Evolutionary conservation across 2,113 vertebrate genomes (phyloP).

Genomic region (Tenebrosternarchus preto): DNA sequence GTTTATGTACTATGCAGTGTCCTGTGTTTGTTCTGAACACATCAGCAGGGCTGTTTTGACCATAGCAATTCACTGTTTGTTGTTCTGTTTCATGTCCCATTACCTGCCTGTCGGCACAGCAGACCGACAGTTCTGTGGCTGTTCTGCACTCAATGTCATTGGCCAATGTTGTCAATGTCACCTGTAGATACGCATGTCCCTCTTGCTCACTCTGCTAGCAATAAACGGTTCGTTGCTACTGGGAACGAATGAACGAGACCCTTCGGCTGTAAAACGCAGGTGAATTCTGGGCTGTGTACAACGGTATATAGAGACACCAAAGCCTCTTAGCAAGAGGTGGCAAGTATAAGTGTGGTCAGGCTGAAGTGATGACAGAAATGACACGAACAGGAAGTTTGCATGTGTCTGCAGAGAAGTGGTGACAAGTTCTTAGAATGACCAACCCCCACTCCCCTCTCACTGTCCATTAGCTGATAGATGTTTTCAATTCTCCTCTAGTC

Average conservation of each 20-base stretch:
- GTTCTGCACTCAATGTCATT: conserved; percentile 11
- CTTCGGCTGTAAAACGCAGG: too few relatives aligned
- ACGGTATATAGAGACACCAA: too few relatives aligned
- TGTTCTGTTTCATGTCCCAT: conserved; percentile 16
- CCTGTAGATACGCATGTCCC: conserved; percentile 24
- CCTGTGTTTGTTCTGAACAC: conserved; percentile 16
- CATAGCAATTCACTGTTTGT: conserved; percentile 42
- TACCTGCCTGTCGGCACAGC: conserved; percentile 26
- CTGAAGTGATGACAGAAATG: conserved; percentile 63
- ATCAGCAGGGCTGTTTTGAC: conserved; percentile 30
- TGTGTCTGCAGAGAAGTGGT: conserved; percentile 69
- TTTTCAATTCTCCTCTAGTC: conserved; percentile 43
- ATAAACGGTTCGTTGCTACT: too few relatives aligned
- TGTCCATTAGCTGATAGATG: conserved; percentile 26
- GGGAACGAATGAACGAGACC: too few relatives aligned
- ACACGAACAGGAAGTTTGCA: conserved; percentile 69
- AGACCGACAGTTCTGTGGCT: neutral
- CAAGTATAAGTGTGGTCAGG: conserved; percentile 41
- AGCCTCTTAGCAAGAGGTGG: too few relatives aligned
- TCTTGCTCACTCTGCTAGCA: neutral
- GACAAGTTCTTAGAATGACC: conserved; percentile 75
- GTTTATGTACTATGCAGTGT: conserved; percentile 9
- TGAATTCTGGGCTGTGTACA: too few relatives aligned
- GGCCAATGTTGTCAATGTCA: conserved; percentile 33
- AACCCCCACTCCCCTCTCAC: conserved; percentile 68